Evolutionary conservation across 2,888 invertebrate genomes (phyloP), one percentile per base, ranked within the genome.

Genomic region (Meteorus cinctellus): DNA sequence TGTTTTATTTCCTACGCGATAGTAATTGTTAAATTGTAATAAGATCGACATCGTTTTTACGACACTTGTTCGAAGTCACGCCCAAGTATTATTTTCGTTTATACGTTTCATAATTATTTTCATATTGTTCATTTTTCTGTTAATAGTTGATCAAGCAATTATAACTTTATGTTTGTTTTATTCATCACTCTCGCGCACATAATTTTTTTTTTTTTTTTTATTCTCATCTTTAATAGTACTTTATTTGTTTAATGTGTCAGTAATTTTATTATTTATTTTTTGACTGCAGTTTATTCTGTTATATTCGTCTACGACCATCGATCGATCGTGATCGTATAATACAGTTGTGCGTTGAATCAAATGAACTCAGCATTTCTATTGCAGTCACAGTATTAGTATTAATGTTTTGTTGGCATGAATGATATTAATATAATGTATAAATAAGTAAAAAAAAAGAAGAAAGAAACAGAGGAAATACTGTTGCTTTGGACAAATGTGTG

Each of bases 141-240:
- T 55, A 55, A 55, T 55, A 19, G 55, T 55, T 55, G n/a, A 55
- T 55, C 55, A 55, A 55, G 55, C 55, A 19, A n/a, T 55, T 55
- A 8, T 55, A 55, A 55, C n/a, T 24, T 55, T 8, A n/a, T 55
- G 4, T 19, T 55, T 55, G 1, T 55, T 19, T 19, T 8, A 19
- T 55, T 55, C 19, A 55, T 55, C 19, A 55, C 10, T 55, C 55
- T 24, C 55, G 55, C 55, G 55, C 55, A 55, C 55, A 19, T 55
- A 0, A 81, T 83, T 84, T 34, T 14, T 6, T 31, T 2, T 84
- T 81, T n/a, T n/a, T n/a, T n/a, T n/a, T n/a, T n/a, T n/a, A n/a
- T n/a, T n/a, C n/a, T 85, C 82, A 55, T 68, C 24, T 72, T 68
- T 70, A 72, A 76, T 78, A 67, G 82, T 83, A 82, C 63, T 72